Evolutionary conservation across 2,888 invertebrate species (phyloP), one percentile per base, ranked within the genome.

Genomic region (Athalia cordata): DNA sequence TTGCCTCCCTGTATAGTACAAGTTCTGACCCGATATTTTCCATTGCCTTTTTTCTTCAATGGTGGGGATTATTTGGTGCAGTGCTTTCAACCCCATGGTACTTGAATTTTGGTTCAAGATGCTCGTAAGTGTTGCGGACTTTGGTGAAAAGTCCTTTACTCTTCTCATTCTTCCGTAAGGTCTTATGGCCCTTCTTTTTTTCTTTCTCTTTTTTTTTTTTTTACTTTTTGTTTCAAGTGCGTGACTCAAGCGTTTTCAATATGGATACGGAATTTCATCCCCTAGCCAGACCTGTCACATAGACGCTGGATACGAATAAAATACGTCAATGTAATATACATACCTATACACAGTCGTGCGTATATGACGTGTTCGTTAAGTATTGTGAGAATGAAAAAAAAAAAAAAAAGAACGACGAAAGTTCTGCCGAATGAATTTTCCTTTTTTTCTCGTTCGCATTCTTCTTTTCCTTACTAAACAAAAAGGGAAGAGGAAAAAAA

Each of bases 91-190:
- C 45, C 15, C 45, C 47, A 29, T 29, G 72, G 59, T 72, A 13
- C 59, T 57, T 72, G 45, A 59, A 13, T 57, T 59, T 59, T 8
- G 52, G 0, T 13, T 59, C 13, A 59, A 72, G 59, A 72, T 57
- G 13, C 57, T 59, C 59, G 45, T 59, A 47, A 72, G 72, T 72
- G 47, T 72, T 9, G 57, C 72, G 52, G 59, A 45, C 47, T 15
- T 72, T 55, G 68, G 72, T 59, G 13, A 59, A 72, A 72, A 59
- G 72, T 72, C 72, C 57, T 72, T 57, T 47, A 47, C 72, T 72
- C 59, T 72, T 72, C 68, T 59, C 72, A 72, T 59, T 59, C 57
- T 47, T 29, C 57, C 72, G 57, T 59, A 72, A 57, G 45, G 57
- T 59, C 72, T 59, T 11, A 8, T 7, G 52, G 47, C 68, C 68